Conservation (phyloP, 2,113 vertebrate species). For the Platichthys flesus region DNA sequence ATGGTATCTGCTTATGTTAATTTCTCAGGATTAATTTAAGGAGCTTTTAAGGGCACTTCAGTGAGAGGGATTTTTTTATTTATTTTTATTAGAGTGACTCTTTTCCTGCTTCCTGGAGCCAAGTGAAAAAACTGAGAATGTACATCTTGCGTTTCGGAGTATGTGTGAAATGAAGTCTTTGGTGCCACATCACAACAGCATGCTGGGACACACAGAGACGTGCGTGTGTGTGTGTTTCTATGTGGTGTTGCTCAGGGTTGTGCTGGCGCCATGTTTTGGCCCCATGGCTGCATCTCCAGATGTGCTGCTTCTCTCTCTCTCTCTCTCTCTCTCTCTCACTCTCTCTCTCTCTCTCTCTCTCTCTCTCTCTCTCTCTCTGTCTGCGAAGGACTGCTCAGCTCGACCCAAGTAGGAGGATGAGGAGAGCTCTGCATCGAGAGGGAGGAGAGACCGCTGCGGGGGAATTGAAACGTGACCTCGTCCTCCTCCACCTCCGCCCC, state of each 20-base stretch:
- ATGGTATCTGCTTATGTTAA: conserved; percentile 66
- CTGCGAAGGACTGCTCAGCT: conserved; percentile 41
- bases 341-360: too few relatives aligned
- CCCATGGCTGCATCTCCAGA: conserved; percentile 73
- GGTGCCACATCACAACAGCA: conserved; percentile 30
- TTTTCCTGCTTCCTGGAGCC: conserved; percentile 36
- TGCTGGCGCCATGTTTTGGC: conserved; percentile 75
- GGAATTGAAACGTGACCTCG: conserved; percentile 58
- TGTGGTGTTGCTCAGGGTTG: conserved; percentile 59
- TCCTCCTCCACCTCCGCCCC: neutral
- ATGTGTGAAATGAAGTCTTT: conserved; percentile 24
- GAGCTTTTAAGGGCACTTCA: conserved; percentile 64
- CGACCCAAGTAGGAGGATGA: conserved; percentile 29
- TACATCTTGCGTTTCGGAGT: neutral
- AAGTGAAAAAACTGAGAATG: conserved; percentile 20
- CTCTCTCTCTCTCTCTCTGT: conserved; percentile 46
- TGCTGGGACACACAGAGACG: conserved; percentile 25
- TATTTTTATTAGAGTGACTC: conserved; percentile 22
- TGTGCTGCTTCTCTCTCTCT: conserved; percentile 71
- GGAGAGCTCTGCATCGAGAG: conserved; percentile 29
- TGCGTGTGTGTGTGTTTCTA: conserved; percentile 42
- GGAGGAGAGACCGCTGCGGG: conserved; percentile 19
- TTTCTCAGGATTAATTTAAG: conserved; percentile 74
- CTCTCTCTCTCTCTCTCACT: too few relatives aligned
- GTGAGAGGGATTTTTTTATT: conserved; percentile 40